Percentiles rank a stretch among this genome's conserved stretches.
Evolutionary conservation across 2,113 vertebrate genomes (phyloP).

Genomic region (Petromus typicus): DNA sequence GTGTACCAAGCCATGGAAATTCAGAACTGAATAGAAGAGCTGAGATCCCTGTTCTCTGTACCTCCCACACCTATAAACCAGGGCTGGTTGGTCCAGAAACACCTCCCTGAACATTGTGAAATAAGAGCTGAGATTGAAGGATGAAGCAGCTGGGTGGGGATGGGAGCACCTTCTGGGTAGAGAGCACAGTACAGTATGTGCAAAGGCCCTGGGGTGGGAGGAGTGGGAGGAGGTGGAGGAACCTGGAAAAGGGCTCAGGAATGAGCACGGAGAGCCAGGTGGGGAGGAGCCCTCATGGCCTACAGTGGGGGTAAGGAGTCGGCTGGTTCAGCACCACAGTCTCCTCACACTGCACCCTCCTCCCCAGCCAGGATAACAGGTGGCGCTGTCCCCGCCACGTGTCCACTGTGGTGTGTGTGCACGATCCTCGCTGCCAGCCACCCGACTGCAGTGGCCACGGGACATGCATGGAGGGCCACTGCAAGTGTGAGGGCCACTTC

Average conservation of each 20-base stretch:
- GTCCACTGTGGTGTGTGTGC: slow-evolving; percentile 94
- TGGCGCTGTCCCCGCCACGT: slow-evolving; percentile 93
- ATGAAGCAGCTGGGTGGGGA: too few relatives aligned
- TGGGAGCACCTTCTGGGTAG: background rate
- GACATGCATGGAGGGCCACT: slow-evolving; percentile 88
- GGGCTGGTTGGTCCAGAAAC: background rate
- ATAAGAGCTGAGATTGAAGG: background rate
- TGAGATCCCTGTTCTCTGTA: background rate
- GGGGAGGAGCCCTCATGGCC: background rate
- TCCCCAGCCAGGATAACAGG: slow-evolving; percentile 82
- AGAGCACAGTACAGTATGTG: background rate
- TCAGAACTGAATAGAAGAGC: background rate
- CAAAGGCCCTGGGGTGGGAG: background rate
- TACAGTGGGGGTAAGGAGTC: background rate
- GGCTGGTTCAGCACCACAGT: background rate
- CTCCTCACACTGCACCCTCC: background rate
- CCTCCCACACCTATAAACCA: accelerated
- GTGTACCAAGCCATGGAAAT: background rate
- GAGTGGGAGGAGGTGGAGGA: background rate
- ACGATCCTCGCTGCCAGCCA: slow-evolving; percentile 88
- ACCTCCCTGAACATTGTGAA: background rate
- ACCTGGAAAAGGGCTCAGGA: background rate
- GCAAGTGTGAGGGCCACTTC: slow-evolving; percentile 85
- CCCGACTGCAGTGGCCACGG: slow-evolving; percentile 90
- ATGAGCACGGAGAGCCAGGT: background rate